phyloP scores from a whole-genome alignment of 2,113 vertebrate genomes.

The Sclerurus mexicanus region DNA sequence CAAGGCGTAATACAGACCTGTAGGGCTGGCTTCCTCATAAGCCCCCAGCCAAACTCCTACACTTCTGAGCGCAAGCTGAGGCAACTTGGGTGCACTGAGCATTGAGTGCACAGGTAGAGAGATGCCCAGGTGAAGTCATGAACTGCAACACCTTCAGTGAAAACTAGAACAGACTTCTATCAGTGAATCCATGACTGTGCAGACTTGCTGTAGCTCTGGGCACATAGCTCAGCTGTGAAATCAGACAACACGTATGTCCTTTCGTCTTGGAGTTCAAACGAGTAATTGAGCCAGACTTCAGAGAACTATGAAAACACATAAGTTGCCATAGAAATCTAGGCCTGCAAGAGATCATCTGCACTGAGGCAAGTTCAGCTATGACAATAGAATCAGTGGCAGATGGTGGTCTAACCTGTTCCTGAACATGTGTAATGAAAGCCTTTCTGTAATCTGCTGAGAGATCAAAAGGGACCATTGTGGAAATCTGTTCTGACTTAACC shows the following conservation, averaged over 20 bases:
- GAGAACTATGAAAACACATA: neutral
- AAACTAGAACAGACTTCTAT: neutral
- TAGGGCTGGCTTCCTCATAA: neutral
- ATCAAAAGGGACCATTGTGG: neutral
- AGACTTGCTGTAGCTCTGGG: neutral
- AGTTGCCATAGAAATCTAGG: neutral
- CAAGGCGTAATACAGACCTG: neutral
- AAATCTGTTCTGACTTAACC: conserved; percentile 11
- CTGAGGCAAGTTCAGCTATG: neutral
- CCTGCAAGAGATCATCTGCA: neutral
- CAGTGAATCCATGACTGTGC: neutral
- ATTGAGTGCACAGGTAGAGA: neutral
- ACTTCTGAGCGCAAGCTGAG: neutral
- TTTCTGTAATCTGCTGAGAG: conserved; percentile 5
- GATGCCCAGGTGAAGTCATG: neutral
- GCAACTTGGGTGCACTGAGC: neutral
- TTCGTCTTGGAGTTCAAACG: neutral
- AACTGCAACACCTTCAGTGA: neutral
- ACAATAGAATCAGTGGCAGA: neutral
- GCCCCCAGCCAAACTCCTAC: neutral
- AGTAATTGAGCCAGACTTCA: neutral
- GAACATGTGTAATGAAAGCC: neutral
- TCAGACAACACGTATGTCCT: neutral
- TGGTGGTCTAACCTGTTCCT: conserved; percentile 40
- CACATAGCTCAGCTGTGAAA: neutral